These are phyloP conservation scores for Amphimallon solstitiale DNA, from an alignment of 2,888 invertebrate genomes.

Conservation along the genomic window DNA sequence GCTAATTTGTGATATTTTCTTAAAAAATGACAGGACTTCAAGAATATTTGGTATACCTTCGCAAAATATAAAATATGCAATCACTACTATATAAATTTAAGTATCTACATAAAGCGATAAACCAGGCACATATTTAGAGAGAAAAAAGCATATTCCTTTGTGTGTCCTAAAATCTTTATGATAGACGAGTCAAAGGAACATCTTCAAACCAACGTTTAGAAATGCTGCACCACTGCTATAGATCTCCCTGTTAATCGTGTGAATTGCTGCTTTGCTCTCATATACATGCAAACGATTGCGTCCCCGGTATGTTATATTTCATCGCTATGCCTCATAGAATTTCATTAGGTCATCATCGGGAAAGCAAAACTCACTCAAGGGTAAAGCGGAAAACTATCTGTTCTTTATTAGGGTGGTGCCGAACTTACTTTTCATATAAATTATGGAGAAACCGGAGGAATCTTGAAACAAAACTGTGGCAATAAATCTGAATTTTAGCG, in stretches of 20 bases:
- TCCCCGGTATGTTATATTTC: slow-evolving; percentile 55
- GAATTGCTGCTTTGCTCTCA: slow-evolving; percentile 53
- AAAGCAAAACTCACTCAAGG: slow-evolving; percentile 56
- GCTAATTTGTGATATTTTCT: no score
- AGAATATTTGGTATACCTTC: no score
- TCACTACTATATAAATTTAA: no score
- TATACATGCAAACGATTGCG: slow-evolving; percentile 58
- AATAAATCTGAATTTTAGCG: no score
- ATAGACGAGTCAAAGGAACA: no score
- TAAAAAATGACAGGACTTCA: no score
- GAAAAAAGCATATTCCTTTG: no score
- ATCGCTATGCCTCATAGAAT: slow-evolving; percentile 60
- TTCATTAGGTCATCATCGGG: slow-evolving; percentile 60
- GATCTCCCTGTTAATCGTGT: slow-evolving; percentile 47
- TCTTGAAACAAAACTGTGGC: not conserved
- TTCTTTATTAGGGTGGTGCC: slow-evolving; percentile 57
- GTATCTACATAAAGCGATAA: no score
- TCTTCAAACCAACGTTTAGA: no score
- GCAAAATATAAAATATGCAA: no score
- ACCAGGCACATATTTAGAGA: no score
- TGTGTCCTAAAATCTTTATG: no score
- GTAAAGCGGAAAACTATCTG: slow-evolving; percentile 57
- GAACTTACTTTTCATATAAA: slow-evolving; percentile 53
- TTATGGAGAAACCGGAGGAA: not conserved
- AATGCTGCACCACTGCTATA: slow-evolving; percentile 39